Evolutionary conservation across 2,888 invertebrate species (phyloP), one percentile per base, ranked within the genome.

Genomic region (Drosophila melanosoma): DNA sequence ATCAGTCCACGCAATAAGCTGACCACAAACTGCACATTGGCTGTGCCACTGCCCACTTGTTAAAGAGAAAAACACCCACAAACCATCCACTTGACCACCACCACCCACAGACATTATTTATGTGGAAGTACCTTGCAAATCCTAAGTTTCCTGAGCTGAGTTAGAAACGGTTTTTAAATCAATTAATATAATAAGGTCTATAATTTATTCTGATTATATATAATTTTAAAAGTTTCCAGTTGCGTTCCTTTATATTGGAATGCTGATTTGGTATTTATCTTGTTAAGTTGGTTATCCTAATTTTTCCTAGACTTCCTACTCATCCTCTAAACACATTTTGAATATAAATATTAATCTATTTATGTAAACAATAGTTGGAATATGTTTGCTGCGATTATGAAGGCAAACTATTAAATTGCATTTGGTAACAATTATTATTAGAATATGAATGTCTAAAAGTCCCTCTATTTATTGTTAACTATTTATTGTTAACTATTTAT

Each of bases 1-100:
- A 72, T 81, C 45, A 86, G 83, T 65, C 86, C 88, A 2, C 81
- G 86, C 33, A 77, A 68, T 54, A 87, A 87, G 23, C 49, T 83
- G 26, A 32, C 70, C n/a, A 32, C 74, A 10, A 81, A 40, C 51
- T 67, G 76, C 2, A 70, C 72, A 12, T 57, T 81, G 40, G 66
- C 81, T 3, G 74, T 83, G 49, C 87, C 84, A 33, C 49, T 65
- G 48, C 72, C 82, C 75, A 78, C 78, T 75, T 78, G 78, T 78
- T 78, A 53, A 78, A 59, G 11, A 51, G 17, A 49, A 8, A 45
- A 45, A 23, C 45, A 20, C 45, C 12, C 20, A 45, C 45, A 45
- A 36, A 33, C 35, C 45, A 61, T n/a, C 40, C 48, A 52, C 26
- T n/a, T 32, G 57, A 40, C 53, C 71, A 49, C 38, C 56, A 38